Evolutionary conservation across 2,888 invertebrate species (phyloP), one percentile per base, ranked within the genome.

Genomic region (Drosophila buzzatii): DNA sequence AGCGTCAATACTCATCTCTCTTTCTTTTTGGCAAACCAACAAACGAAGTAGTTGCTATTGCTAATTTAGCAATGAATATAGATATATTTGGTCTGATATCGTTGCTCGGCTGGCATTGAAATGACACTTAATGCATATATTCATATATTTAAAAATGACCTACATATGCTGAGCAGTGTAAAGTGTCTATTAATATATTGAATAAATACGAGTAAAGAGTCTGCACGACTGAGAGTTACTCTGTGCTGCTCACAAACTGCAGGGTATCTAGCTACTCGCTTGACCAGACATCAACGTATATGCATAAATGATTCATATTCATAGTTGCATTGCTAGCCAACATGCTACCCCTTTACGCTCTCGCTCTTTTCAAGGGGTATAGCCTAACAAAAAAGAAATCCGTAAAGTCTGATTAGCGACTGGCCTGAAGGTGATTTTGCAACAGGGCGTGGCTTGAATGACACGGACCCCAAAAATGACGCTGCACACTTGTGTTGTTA

Each of bases 361-460:
- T 20, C 10, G 0, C 51, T 3, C n/a, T 31, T 16, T 56, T 42
- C 33, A 42, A 9, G 20, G 41, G 12, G 41, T 42, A 39, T 8
- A 45, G 41, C 6, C 18, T 2, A 44, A 37, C 39, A 18, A 16
- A 44, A 45, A 27, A 47, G 27, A 53, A 53, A 70, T 41, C 71
- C 27, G 52, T 55, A 42, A 41, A 69, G 20, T 27, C 44, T 41
- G 52, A 47, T 31, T 51, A 59, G 59, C 59, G 45, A 37, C 31
- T 39, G 3, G 37, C 12, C 42, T 18, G 60, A 59, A 53, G 51
- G 35, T 33, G 52, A 47, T 67, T 69, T 70, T 41, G 68, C 44
- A 70, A 69, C 51, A n/a, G 51, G 70, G 68, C 49, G 70, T 42
- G 68, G 70, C 70, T 31, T 37, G 35, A 37, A 20, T 41, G 41